Evolutionary conservation across 2,113 vertebrate species (phyloP).

Genomic region (Peromyscus polionotus): DNA sequence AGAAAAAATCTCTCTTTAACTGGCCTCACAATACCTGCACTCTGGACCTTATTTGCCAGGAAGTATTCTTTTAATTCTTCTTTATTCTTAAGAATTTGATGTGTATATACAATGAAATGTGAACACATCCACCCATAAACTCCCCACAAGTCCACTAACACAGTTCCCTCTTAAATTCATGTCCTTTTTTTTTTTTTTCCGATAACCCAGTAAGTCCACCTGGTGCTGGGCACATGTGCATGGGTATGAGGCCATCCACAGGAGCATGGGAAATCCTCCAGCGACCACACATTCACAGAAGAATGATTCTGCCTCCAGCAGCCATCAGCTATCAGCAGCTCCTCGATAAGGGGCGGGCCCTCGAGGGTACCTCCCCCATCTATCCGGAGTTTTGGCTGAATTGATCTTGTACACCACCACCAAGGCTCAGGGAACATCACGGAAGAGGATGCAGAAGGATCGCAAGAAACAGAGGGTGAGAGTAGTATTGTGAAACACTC

Average conservation of each 20-base stretch:
- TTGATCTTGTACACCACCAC: background rate
- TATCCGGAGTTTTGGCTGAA: background rate
- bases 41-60: background rate
- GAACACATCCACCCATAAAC: background rate
- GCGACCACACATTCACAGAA: background rate
- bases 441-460: background rate
- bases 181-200: background rate
- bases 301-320: too few relatives aligned
- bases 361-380: background rate
- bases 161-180: background rate
- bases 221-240: background rate
- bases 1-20: background rate
- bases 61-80: background rate
- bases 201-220: background rate
- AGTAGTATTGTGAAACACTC: too few relatives aligned
- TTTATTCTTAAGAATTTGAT: background rate
- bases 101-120: background rate
- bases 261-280: background rate
- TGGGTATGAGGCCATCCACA: too few relatives aligned
- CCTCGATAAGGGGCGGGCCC: background rate
- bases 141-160: background rate
- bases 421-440: too few relatives aligned
- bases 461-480: too few relatives aligned
- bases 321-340: background rate
- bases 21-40: background rate